Conservation (phyloP, 2,888 invertebrate genomes). For the Drosophila prolongata region DNA sequence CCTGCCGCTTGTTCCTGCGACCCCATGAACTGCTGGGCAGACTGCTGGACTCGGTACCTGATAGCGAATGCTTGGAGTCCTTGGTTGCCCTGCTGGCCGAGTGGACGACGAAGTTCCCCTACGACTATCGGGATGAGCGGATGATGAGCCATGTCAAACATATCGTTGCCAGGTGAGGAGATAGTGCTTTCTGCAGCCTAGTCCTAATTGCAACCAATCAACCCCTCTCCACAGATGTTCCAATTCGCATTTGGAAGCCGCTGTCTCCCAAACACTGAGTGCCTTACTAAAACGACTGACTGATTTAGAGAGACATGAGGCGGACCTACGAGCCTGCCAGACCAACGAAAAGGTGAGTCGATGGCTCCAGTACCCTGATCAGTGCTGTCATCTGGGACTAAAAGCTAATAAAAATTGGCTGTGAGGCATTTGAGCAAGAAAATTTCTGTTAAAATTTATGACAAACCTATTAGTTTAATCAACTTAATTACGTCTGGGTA, state of each 20-base stretch:
- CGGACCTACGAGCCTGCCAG: constrained; percentile 84
- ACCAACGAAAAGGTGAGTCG: constrained; percentile 80
- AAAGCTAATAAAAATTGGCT: too few relatives aligned
- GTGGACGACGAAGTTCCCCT: constrained; percentile 84
- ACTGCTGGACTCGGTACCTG: constrained; percentile 84
- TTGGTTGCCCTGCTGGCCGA: constrained; percentile 83
- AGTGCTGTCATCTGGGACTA: constrained; percentile 4
- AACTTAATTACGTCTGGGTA: too few relatives aligned
- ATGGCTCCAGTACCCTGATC: background rate
- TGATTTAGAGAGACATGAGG: constrained; percentile 84
- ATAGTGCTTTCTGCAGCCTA: background rate
- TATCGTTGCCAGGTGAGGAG: constrained; percentile 84
- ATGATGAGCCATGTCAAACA: constrained; percentile 85
- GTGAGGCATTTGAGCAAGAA: too few relatives aligned
- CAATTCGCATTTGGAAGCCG: constrained; percentile 83
- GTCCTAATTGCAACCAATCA: constrained; percentile 21
- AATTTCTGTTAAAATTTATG: too few relatives aligned
- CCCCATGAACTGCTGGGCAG: constrained; percentile 84
- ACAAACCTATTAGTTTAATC: too few relatives aligned
- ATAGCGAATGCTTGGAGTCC: constrained; percentile 83
- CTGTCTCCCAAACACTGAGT: constrained; percentile 85
- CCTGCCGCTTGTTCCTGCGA: constrained; percentile 84
- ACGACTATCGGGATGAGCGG: constrained; percentile 85
- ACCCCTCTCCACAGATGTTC: constrained; percentile 78
- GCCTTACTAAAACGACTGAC: constrained; percentile 85